These are phyloP conservation scores for Steinernema khuongi DNA, from an alignment of 1,140 invertebrate species.

Conservation along the genomic window DNA sequence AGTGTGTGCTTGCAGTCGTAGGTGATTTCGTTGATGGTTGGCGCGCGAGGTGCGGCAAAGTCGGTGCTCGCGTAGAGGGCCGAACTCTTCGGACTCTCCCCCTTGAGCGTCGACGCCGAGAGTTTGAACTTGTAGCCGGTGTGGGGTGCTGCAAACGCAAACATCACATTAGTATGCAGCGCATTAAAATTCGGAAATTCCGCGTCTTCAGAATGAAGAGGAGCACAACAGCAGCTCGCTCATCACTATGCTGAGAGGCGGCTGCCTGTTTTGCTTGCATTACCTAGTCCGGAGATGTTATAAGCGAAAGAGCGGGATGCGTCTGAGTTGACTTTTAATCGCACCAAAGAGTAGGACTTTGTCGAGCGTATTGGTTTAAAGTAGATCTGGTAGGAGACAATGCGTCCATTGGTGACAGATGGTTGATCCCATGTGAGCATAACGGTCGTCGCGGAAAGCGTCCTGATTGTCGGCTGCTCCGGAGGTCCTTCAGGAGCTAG, in stretches of 20 bases:
- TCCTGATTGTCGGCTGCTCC: constrained; percentile 23
- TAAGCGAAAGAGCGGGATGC: constrained; percentile 41
- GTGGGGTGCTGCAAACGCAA: constrained; percentile 30
- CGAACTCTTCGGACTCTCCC: constrained; percentile 49
- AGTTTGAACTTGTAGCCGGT: constrained; percentile 47
- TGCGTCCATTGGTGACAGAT: constrained; percentile 38
- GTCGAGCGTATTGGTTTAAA: constrained; percentile 31
- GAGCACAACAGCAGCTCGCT: too few relatives aligned
- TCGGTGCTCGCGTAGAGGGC: constrained; percentile 46
- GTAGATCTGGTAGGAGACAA: constrained; percentile 45
- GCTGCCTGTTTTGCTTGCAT: constrained; percentile 3
- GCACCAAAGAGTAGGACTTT: constrained; percentile 25
- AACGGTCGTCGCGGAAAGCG: constrained; percentile 26
- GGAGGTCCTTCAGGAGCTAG: constrained; percentile 39
- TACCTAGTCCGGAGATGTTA: constrained; percentile 42
- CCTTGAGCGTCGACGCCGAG: constrained; percentile 49
- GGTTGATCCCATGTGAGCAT: constrained; percentile 31
- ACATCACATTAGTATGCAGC: constrained; percentile 7
- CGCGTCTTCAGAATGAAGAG: constrained; percentile 5
- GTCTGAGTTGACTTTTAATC: constrained; percentile 36
- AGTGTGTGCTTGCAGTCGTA: constrained; percentile 36
- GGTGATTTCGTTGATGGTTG: constrained; percentile 37
- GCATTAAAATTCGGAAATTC: constrained; percentile 4
- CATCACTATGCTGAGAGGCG: too few relatives aligned
- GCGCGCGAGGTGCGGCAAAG: constrained; percentile 27